Percentiles rank a stretch among this genome's conserved stretches.
Conservation (phyloP, 2,888 invertebrate genomes). For the Neoaliturus tenellus region DNA sequence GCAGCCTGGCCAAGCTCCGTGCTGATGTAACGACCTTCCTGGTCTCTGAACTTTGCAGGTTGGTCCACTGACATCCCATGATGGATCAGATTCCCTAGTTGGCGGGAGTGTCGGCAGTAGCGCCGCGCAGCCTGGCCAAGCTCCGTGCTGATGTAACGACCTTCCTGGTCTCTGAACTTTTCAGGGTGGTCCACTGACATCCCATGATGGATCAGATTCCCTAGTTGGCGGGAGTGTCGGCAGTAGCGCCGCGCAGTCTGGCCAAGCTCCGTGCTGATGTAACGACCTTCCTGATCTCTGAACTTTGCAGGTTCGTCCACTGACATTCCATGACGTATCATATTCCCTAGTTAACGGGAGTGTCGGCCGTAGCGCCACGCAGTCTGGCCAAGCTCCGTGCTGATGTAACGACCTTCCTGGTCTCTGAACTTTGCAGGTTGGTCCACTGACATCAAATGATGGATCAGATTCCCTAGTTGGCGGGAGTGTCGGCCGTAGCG, state of each 20-base stretch:
- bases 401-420: background rate
- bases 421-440: background rate
- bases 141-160: background rate
- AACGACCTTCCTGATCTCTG: too few relatives aligned
- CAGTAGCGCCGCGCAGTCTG: too few relatives aligned
- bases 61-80: too few relatives aligned
- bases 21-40: too few relatives aligned
- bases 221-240: background rate
- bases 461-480: background rate
- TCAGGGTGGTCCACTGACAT: background rate
- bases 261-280: too few relatives aligned
- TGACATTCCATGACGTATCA: too few relatives aligned
- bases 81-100: too few relatives aligned
- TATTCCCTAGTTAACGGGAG: too few relatives aligned
- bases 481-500: background rate
- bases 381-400: background rate
- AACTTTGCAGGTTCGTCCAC: too few relatives aligned
- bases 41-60: too few relatives aligned
- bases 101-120: background rate
- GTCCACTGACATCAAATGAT: background rate
- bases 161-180: background rate
- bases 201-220: too few relatives aligned
- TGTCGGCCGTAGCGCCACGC: background rate
- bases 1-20: too few relatives aligned
- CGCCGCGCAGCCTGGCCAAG: background rate